These are phyloP conservation scores for Pyralis farinalis DNA, from an alignment of 2,888 invertebrate species.

Conservation along the genomic window DNA sequence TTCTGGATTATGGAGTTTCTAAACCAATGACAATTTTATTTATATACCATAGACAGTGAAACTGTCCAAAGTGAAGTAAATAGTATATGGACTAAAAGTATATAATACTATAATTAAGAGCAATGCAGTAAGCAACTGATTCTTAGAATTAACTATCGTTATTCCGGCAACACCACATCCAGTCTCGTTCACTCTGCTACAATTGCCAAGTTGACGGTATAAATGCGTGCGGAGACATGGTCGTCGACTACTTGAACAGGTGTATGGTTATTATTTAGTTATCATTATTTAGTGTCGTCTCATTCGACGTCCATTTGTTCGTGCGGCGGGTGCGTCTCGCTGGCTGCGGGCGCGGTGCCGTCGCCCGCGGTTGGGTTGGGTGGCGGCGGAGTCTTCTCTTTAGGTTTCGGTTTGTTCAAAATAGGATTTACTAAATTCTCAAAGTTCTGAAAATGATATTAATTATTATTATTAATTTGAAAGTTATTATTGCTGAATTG, in stretches of 20 bases:
- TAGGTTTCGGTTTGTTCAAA: conserved; percentile 95
- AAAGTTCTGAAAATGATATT: conserved; percentile 79
- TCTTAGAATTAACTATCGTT: too few relatives aligned
- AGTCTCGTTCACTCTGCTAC: too few relatives aligned
- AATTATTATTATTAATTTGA: too few relatives aligned
- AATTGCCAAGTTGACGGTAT: not conserved
- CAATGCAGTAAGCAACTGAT: too few relatives aligned
- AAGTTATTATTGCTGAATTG: too few relatives aligned
- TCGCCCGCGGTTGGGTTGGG: conserved; percentile 46
- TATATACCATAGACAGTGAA: too few relatives aligned
- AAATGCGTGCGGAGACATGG: conserved; percentile 7
- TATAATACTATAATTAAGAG: too few relatives aligned
- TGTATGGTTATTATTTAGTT: conserved; percentile 36
- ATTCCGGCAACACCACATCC: too few relatives aligned
- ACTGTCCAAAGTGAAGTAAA: too few relatives aligned
- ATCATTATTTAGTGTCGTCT: conserved; percentile 30
- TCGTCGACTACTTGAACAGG: not conserved
- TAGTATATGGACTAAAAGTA: too few relatives aligned
- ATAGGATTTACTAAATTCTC: conserved; percentile 85
- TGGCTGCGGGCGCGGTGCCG: conserved; percentile 31
- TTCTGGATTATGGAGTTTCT: too few relatives aligned
- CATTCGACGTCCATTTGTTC: conserved; percentile 77
- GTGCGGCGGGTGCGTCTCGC: conserved; percentile 29
- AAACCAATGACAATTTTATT: too few relatives aligned
- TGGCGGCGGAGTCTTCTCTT: conserved; percentile 80